Evolutionary conservation across 2,113 vertebrate species (phyloP), one percentile per base, ranked within the genome.

Genomic region (Stegastes partitus): DNA sequence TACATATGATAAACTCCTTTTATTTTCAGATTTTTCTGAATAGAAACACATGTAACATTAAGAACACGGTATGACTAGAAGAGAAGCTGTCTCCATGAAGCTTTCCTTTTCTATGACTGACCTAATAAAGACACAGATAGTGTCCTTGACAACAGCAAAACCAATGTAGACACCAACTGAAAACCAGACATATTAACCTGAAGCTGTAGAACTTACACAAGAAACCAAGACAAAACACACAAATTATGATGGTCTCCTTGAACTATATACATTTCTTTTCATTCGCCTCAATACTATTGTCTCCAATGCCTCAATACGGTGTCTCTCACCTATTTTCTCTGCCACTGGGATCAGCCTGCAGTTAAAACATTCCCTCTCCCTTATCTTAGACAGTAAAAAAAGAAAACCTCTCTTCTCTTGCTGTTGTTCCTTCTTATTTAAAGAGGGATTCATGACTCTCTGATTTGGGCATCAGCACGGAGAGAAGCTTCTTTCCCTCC

Each of bases 281-380:
- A 34, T n/a, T 74, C 45, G 39, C 34, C 39, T 59, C n/a, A 77
- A 10, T 42, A 42, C 56, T 58, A 39, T 3, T 73, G 53, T 69
- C 65, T 74, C 18, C 19, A 68, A 79, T 56, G 65, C 26, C 37
- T 69, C 47, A 37, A 25, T 68, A 15, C 7, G 14, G 49, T 28
- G 19, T 56, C 7, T 70, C 59, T 53, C 18, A 28, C 68, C 39
- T 68, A 0, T 31, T 15, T 22, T 34, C 56, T n/a, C 25, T 34
- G 25, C 59, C 51, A 53, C 31, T 63, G 15, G 54, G 16, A 70
- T 71, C 19, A 37, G 47, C 57, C 68, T 69, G 28, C 63, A 77
- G 58, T 85, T 64, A 82, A 55, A 85, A 85, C 68, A 80, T 61
- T 54, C 10, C 28, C 12, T 74, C 64, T 61, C 2, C 23, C 22